Conservation (phyloP, 2,888 invertebrate species). For the Thymelicus acteon region DNA sequence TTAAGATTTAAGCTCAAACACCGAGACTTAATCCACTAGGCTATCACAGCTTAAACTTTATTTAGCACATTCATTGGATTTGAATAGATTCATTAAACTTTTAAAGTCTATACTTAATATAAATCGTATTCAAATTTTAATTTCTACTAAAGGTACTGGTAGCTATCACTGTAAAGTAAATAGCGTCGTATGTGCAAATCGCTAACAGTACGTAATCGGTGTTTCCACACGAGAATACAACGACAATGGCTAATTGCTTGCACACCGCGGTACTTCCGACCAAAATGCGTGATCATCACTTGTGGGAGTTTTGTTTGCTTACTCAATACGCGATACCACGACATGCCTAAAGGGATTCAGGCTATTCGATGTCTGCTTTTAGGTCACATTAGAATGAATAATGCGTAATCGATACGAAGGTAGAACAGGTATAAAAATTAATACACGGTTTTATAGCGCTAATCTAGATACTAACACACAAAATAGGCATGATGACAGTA, state of each 20-base stretch:
- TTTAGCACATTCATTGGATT: too few species aligned
- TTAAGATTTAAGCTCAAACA: too few species aligned
- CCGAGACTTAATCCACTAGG: too few species aligned
- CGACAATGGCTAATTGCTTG: not conserved
- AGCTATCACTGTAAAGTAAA: not conserved
- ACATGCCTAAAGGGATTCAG: not conserved
- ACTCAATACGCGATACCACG: constrained; percentile 2
- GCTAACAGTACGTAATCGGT: not conserved
- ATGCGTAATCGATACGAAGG: not conserved
- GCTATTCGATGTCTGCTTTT: not conserved
- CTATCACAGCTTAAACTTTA: too few species aligned
- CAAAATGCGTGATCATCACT: not conserved
- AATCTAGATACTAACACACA: too few species aligned
- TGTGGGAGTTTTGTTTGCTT: not conserved
- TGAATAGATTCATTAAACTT: too few species aligned
- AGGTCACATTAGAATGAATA: not conserved
- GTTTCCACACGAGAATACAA: not conserved
- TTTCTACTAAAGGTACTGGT: too few species aligned
- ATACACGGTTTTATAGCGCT: too few species aligned
- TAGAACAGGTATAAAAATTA: not conserved
- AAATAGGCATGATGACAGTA: too few species aligned
- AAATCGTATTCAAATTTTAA: too few species aligned
- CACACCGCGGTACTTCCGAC: not conserved
- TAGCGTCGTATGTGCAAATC: not conserved
- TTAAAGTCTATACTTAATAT: too few species aligned